A percentile compares a stretch with the other conserved stretches of the same genome.
These are phyloP conservation scores for Calameuta idolon DNA, from an alignment of 2,888 invertebrate species.

Conservation along the genomic window DNA sequence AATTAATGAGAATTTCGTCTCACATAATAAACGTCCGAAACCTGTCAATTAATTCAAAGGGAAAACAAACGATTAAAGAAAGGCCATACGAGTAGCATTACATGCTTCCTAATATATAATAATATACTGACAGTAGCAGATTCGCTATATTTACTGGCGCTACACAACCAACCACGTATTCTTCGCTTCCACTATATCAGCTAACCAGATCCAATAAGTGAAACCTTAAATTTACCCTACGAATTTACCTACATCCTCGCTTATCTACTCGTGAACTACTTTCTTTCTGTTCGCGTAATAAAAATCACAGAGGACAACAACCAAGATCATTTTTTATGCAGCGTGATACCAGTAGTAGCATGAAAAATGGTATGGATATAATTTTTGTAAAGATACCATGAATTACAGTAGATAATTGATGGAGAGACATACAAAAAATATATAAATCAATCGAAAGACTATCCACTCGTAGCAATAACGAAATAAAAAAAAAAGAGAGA, in stretches of 20 bases:
- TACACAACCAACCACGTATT: neutral
- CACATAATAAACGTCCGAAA: neutral
- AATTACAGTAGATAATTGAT: neutral
- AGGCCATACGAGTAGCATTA: neutral
- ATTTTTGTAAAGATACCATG: neutral
- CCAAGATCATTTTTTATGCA: neutral
- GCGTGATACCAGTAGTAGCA: neutral
- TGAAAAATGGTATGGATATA: neutral
- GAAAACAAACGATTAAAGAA: neutral
- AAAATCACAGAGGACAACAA: neutral
- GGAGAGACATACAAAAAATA: too few relatives aligned
- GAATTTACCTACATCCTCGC: conserved; percentile 35
- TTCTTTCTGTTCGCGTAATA: conserved; percentile 19
- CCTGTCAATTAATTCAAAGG: neutral
- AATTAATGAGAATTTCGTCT: neutral
- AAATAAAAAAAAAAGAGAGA: neutral
- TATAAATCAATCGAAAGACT: neutral
- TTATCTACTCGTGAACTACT: conserved; percentile 38
- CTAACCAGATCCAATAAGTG: conserved; percentile 50
- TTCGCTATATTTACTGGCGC: neutral
- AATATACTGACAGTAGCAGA: neutral
- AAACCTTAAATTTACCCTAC: conserved; percentile 52
- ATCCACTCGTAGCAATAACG: neutral
- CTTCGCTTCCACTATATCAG: conserved; percentile 13
- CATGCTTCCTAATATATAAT: neutral